phyloP scores from a whole-genome alignment of 2,888 invertebrate genomes.

The Metallyticus violacea region DNA sequence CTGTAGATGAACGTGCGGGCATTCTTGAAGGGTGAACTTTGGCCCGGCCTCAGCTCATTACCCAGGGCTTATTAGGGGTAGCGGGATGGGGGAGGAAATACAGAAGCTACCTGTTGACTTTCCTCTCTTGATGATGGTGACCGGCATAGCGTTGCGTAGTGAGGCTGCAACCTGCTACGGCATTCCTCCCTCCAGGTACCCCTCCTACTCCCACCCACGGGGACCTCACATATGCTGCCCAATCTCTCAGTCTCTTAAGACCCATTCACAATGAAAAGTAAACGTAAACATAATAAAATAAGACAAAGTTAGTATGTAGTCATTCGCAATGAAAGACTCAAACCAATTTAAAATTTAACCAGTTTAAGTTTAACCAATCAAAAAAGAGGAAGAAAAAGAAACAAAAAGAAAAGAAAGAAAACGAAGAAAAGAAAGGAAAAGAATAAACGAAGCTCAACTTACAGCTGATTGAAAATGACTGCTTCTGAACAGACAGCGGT shows the following conservation, averaged over 20 bases:
- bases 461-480: too few species aligned
- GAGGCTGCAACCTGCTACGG: background rate
- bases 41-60: background rate
- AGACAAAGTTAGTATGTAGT: too few species aligned
- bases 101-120: background rate
- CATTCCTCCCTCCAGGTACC: conserved; percentile 16
- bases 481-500: too few species aligned
- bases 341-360: too few species aligned
- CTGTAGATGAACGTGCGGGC: background rate
- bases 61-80: background rate
- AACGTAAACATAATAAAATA: too few species aligned
- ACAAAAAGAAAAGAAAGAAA: too few species aligned
- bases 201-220: conserved; percentile 3
- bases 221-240: background rate
- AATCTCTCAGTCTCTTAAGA: background rate
- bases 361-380: too few species aligned
- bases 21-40: background rate
- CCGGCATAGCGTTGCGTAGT: background rate
- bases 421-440: too few species aligned
- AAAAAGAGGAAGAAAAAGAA: too few species aligned
- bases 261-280: too few species aligned
- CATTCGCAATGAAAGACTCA: too few species aligned
- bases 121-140: background rate
- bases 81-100: background rate
- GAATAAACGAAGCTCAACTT: too few species aligned